Evolutionary conservation across 1,140 invertebrate genomes (phyloP).

Genomic region (Panagrolaimus sp.): DNA sequence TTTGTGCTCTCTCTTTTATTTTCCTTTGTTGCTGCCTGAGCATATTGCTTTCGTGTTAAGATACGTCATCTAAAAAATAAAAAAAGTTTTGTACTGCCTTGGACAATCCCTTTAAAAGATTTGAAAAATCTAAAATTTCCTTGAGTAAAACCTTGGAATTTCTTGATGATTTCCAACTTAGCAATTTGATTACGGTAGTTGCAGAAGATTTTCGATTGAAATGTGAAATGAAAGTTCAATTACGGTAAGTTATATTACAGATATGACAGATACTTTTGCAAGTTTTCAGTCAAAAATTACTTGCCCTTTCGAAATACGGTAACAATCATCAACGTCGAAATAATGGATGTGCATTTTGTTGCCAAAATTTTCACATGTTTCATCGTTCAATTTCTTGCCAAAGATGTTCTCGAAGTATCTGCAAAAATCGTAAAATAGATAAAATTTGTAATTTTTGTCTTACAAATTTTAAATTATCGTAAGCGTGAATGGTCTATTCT

Average conservation of each 20-base stretch:
- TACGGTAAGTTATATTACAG: neutral
- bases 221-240: neutral
- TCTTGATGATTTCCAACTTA: neutral
- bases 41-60: too few relatives aligned
- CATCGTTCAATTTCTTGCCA: neutral
- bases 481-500: conserved; percentile 5
- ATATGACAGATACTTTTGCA: neutral
- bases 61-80: too few relatives aligned
- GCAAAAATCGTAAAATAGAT: neutral
- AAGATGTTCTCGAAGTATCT: neutral
- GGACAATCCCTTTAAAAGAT: too few relatives aligned
- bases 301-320: neutral
- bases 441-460: neutral
- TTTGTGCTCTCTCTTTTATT: too few relatives aligned
- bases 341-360: neutral
- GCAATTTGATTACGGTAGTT: neutral
- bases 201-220: neutral
- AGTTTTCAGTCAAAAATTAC: neutral
- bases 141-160: neutral
- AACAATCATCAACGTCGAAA: neutral
- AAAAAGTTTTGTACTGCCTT: too few relatives aligned
- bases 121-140: neutral
- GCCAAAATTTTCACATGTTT: conserved; percentile 4
- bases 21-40: too few relatives aligned
- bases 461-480: neutral